A percentile compares a stretch with the other conserved stretches of the same genome.
Conservation (phyloP, 2,888 invertebrate genomes). For the Helicoverpa assulta region DNA sequence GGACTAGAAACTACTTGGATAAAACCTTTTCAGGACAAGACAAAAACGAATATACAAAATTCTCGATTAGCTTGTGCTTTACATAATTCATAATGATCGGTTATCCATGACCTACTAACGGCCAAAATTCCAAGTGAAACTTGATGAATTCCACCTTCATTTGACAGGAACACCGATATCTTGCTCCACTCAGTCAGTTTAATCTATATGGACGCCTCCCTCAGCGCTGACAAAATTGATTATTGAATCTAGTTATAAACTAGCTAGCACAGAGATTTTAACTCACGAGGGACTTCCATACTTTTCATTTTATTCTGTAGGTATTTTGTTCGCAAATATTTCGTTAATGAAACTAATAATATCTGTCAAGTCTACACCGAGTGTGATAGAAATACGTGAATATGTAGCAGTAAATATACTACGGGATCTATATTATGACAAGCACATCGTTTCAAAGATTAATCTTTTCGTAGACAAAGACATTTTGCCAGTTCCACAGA, state of each 20-base stretch:
- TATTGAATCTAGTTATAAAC: conserved; percentile 88
- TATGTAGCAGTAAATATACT: conserved; percentile 42
- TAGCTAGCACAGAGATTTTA: conserved; percentile 79
- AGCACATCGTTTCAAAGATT: conserved; percentile 37
- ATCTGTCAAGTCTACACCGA: conserved; percentile 20
- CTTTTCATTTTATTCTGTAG: conserved; percentile 41
- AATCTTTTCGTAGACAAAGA: conserved; percentile 45
- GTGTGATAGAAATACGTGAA: conserved; percentile 32
- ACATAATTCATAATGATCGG: not conserved
- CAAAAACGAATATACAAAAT: too few relatives aligned
- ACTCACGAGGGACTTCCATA: conserved; percentile 56
- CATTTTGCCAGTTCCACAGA: conserved; percentile 14
- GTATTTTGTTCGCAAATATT: conserved; percentile 14
- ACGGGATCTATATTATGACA: conserved; percentile 48
- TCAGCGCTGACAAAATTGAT: conserved; percentile 83
- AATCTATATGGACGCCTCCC: conserved; percentile 66
- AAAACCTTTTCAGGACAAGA: too few relatives aligned
- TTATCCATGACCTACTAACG: conserved; percentile 4
- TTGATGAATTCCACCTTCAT: conserved; percentile 29
- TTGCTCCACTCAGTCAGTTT: conserved; percentile 20
- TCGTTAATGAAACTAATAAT: conserved; percentile 21
- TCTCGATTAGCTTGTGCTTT: too few relatives aligned
- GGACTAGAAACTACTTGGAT: not conserved
- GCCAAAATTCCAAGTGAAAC: conserved; percentile 11
- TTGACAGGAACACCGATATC: conserved; percentile 7